Conservation (phyloP, 35 echinoderm and acorn worm genomes). For the Heliocidaris erythrogramma region DNA sequence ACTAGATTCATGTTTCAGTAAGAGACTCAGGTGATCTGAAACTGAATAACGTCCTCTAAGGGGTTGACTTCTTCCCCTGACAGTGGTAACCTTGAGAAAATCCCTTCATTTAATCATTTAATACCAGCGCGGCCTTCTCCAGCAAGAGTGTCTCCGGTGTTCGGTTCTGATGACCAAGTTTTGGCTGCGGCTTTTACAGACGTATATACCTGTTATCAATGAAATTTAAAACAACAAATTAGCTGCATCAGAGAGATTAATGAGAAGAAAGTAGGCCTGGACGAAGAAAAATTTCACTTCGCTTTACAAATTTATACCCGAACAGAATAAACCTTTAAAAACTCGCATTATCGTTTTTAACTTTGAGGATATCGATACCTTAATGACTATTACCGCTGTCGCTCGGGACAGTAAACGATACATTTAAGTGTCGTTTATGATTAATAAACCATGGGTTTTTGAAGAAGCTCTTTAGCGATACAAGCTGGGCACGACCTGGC, state of each 20-base stretch:
- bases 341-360: background rate
- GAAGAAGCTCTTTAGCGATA: background rate
- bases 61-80: too few relatives aligned
- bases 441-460: background rate
- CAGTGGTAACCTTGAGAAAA: too few relatives aligned
- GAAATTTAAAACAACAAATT: background rate
- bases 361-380: background rate
- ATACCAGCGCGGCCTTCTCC: too few relatives aligned
- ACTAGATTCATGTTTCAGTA: too few relatives aligned
- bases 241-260: background rate
- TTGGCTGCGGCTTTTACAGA: too few relatives aligned
- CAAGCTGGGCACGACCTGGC: background rate
- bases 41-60: too few relatives aligned
- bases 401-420: background rate
- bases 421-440: background rate
- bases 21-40: too few relatives aligned
- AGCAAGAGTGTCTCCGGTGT: too few relatives aligned
- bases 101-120: too few relatives aligned
- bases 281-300: background rate
- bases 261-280: background rate
- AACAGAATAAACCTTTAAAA: background rate
- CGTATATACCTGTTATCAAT: background rate
- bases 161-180: too few relatives aligned
- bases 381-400: background rate
- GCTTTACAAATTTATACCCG: background rate